phyloP scores from a whole-genome alignment of 2,797 vertebrate genomes.

The Acipenser transmontanus region DNA sequence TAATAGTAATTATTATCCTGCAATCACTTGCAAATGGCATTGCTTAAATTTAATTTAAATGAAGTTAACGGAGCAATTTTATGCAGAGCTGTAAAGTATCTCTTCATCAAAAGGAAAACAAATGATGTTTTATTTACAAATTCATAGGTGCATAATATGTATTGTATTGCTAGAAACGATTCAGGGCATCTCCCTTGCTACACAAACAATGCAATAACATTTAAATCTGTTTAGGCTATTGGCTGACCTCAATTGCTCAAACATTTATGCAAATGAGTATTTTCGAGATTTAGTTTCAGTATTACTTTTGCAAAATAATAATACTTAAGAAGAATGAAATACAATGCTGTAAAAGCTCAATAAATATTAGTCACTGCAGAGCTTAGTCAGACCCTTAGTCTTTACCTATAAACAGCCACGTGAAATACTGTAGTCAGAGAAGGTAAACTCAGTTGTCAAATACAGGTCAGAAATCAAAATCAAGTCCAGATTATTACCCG shows the following conservation, averaged over 20 bases:
- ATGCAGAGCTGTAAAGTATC: conserved; percentile 19
- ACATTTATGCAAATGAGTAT: conserved; percentile 32
- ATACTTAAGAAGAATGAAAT: conserved; percentile 3
- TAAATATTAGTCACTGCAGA: too few relatives aligned
- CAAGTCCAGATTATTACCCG: too few relatives aligned
- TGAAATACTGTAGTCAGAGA: too few relatives aligned
- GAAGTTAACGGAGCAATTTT: conserved; percentile 14
- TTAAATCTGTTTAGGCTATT: conserved; percentile 37
- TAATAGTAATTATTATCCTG: conserved; percentile 59
- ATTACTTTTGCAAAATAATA: conserved; percentile 15
- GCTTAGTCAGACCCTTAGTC: too few relatives aligned
- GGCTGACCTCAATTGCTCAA: conserved; percentile 24
- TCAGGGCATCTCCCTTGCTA: conserved; percentile 28
- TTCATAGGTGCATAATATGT: conserved; percentile 21
- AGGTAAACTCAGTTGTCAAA: too few relatives aligned
- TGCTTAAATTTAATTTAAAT: conserved; percentile 57
- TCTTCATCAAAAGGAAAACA: conserved; percentile 28
- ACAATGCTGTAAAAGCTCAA: too few relatives aligned
- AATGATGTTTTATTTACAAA: conserved; percentile 28
- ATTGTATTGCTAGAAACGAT: conserved; percentile 28
- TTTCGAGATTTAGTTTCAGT: conserved; percentile 26
- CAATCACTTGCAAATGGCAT: conserved; percentile 46
- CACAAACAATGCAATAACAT: conserved; percentile 36
- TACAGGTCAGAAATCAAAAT: too few relatives aligned
- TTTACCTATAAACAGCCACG: too few relatives aligned